Conservation (phyloP, 2,888 invertebrate species). For the Stramonita haemastoma region DNA sequence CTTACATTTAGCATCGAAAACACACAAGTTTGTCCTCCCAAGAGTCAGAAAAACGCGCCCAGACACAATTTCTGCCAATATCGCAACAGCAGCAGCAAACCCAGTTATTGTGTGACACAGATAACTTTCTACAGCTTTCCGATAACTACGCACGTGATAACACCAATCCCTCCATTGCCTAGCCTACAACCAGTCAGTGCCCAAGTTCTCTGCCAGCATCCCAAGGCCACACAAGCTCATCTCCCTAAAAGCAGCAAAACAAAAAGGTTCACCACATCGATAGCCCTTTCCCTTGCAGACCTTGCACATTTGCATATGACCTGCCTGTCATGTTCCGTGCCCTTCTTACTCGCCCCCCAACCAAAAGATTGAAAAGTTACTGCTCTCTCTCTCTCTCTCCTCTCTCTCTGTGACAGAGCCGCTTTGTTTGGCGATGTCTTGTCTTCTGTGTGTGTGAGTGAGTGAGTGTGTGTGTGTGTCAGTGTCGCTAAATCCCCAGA, state of each 20-base stretch:
- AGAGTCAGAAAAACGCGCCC: too few relatives aligned
- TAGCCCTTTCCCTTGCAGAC: background rate
- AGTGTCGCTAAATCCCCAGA: background rate
- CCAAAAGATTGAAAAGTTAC: slow-evolving; percentile 2
- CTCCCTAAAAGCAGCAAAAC: background rate
- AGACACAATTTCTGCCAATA: too few relatives aligned
- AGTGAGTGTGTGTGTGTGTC: background rate
- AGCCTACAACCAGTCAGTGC: too few relatives aligned
- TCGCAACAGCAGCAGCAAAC: too few relatives aligned
- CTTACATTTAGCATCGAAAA: too few relatives aligned
- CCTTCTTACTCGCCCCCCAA: background rate
- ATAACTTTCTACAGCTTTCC: background rate
- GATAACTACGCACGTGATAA: background rate
- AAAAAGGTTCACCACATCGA: background rate
- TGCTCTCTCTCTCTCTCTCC: background rate
- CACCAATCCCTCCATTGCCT: background rate
- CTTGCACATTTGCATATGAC: slow-evolving; percentile 15
- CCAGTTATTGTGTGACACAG: too few relatives aligned
- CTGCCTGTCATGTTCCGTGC: background rate
- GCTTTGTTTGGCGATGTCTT: background rate
- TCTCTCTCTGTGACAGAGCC: too few relatives aligned
- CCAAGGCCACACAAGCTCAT: background rate
- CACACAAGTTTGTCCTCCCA: too few relatives aligned
- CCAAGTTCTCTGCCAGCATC: background rate
- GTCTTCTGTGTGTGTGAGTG: background rate